These are phyloP conservation scores for Ornithorhynchus anatinus DNA, from an alignment of 2,113 vertebrate genomes.

Conservation along the genomic window DNA sequence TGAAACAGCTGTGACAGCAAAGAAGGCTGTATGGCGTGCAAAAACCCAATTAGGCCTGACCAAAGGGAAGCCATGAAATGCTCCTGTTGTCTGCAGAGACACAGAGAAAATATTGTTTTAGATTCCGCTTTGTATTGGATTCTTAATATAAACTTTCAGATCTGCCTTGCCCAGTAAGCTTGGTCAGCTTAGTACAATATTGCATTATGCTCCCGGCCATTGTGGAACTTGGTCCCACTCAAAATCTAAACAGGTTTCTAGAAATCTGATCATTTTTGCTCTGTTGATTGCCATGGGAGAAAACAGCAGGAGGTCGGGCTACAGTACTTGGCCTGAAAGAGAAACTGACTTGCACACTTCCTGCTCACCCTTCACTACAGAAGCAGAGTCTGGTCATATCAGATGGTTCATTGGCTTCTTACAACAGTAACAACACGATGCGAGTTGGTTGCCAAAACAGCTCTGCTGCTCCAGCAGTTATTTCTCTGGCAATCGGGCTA, in stretches of 20 bases:
- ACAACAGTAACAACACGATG: not conserved
- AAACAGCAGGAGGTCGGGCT: slow-evolving; percentile 4
- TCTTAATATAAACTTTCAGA: slow-evolving; percentile 36
- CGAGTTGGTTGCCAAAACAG: not conserved
- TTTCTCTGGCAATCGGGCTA: not conserved
- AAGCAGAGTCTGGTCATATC: not conserved
- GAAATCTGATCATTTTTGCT: slow-evolving; percentile 18
- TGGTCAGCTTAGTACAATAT: slow-evolving; percentile 24
- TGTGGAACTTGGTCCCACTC: slow-evolving; percentile 4
- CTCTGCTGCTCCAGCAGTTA: not conserved
- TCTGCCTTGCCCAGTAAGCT: slow-evolving; percentile 22
- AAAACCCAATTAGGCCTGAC: slow-evolving; percentile 53
- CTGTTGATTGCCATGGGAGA: not conserved
- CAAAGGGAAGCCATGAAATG: slow-evolving; percentile 46
- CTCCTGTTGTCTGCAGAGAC: slow-evolving; percentile 35
- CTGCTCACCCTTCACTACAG: not conserved
- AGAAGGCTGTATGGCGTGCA: slow-evolving; percentile 27
- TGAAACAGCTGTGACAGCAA: slow-evolving; percentile 52
- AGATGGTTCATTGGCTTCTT: not conserved
- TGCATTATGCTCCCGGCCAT: slow-evolving; percentile 27
- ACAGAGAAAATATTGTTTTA: slow-evolving; percentile 29
- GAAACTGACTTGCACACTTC: not conserved
- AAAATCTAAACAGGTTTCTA: slow-evolving; percentile 35
- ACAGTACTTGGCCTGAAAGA: not conserved
- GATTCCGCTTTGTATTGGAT: slow-evolving; percentile 43